Conservation (phyloP, 37 sponge, comb jelly and placozoan species). For the Agelas oroides region DNA sequence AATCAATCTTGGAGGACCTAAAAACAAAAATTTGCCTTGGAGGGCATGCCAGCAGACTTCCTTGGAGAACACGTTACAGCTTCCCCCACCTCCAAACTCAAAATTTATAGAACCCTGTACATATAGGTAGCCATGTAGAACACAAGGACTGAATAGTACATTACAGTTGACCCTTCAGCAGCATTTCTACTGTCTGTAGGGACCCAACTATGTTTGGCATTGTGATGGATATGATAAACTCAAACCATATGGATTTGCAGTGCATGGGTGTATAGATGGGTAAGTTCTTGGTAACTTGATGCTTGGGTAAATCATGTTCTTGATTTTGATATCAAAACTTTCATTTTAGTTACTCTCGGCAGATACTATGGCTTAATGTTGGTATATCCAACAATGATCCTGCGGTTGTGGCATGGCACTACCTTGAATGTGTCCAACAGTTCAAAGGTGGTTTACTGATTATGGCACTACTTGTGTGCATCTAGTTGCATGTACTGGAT, state of each 20-base stretch:
- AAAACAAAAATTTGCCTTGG: too few species aligned
- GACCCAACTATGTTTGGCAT: slow-evolving; percentile 58
- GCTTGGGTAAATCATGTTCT: background rate
- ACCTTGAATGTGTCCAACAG: slow-evolving; percentile 1
- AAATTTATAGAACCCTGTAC: too few species aligned
- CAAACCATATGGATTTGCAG: slow-evolving; percentile 52
- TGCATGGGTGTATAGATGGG: slow-evolving; percentile 69
- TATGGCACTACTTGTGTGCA: too few species aligned
- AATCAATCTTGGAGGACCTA: too few species aligned
- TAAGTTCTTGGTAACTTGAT: background rate
- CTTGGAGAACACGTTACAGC: too few species aligned
- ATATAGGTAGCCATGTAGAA: too few species aligned
- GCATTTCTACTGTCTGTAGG: too few species aligned
- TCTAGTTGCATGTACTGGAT: too few species aligned
- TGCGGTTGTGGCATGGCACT: slow-evolving; percentile 11
- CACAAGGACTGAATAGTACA: too few species aligned
- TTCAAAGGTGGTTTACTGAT: background rate
- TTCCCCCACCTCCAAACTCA: too few species aligned
- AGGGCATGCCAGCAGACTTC: too few species aligned
- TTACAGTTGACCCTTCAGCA: too few species aligned
- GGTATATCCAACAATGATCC: slow-evolving; percentile 35
- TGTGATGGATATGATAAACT: slow-evolving; percentile 63
- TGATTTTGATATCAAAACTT: background rate
- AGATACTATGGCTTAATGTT: slow-evolving; percentile 25
- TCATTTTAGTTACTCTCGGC: slow-evolving; percentile 3